Evolutionary conservation across 2,888 invertebrate species (phyloP), one percentile per base, ranked within the genome.

Genomic region (Chrysolina haemoptera): DNA sequence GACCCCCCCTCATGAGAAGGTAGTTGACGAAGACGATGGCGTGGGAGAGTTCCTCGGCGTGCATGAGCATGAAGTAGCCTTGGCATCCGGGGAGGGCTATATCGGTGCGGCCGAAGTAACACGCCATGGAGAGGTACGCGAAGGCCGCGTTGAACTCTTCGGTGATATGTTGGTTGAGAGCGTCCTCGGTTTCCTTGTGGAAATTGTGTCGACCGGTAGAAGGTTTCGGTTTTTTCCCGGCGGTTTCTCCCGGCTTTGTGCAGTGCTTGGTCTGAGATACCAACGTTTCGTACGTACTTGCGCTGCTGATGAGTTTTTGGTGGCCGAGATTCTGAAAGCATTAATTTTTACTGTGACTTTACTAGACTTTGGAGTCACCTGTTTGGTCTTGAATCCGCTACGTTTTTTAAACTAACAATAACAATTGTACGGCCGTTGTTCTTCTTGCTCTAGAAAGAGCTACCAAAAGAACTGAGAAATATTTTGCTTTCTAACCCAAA

Each of bases 61-160:
- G 88, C 90, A 90, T 89, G 77, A 86, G 85, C 78, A 86, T 86
- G 76, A 90, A 90, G 78, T 87, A 90, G 14, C 88, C 85, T 63
- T 87, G 84, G 75, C 86, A 86, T 5, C 88, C 88, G 12, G 88
- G 87, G 41, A 90, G 81, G 20, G 89, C 88, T 64, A 90, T 84
- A 41, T 89, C 88, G 0, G 86, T 88, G 62, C 88, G 84, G 14
- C 89, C 89, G 74, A 90, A 90, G 82, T 88, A 89, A 73, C 85
- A 82, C 85, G 91, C 90, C 91, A 93, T 91, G 11, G 91, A 90
- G 76, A 92, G 85, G 84, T 93, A 93, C 65, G 89, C 88, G 84
- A 91, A 91, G 78, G 90, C 89, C 18, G 92, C 92, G 76, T 89
- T 89, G 14, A 92, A 86, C 85, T 93, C 92, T 70, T 87, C 85